Conservation (phyloP, 2,113 vertebrate species). For the Fukomys damarensis region DNA sequence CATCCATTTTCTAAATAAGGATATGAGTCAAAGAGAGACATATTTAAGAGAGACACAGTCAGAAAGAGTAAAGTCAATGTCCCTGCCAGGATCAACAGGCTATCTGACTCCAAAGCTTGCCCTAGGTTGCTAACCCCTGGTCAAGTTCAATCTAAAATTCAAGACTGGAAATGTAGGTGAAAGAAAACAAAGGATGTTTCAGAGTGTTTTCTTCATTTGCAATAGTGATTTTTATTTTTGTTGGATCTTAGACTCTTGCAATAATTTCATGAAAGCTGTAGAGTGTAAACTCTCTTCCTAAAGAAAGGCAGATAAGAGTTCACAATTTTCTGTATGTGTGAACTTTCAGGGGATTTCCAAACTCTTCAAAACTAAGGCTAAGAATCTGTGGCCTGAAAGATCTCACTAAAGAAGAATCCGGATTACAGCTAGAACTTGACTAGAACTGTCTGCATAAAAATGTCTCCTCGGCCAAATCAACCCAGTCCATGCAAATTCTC, state of each 20-base stretch:
- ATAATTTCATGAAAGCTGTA: not conserved
- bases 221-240: not conserved
- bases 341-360: not conserved
- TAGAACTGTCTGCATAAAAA: not conserved
- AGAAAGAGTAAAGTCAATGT: not conserved
- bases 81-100: not conserved
- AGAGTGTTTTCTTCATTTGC: not conserved
- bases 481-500: not conserved
- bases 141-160: conserved; percentile 7
- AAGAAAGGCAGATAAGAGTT: not conserved
- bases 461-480: not conserved
- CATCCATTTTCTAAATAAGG: not conserved
- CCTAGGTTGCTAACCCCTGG: not conserved
- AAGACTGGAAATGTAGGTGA: not conserved
- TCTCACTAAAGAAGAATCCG: not conserved
- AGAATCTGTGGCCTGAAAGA: not conserved
- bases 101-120: not conserved
- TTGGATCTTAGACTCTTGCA: not conserved
- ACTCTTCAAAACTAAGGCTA: conserved; percentile 25
- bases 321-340: not conserved
- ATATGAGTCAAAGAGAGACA: not conserved
- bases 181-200: not conserved
- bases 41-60: not conserved
- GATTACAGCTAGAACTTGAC: not conserved
- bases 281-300: not conserved